Evolutionary conservation across 2,113 vertebrate species (phyloP).

Genomic region (Alces alces): DNA sequence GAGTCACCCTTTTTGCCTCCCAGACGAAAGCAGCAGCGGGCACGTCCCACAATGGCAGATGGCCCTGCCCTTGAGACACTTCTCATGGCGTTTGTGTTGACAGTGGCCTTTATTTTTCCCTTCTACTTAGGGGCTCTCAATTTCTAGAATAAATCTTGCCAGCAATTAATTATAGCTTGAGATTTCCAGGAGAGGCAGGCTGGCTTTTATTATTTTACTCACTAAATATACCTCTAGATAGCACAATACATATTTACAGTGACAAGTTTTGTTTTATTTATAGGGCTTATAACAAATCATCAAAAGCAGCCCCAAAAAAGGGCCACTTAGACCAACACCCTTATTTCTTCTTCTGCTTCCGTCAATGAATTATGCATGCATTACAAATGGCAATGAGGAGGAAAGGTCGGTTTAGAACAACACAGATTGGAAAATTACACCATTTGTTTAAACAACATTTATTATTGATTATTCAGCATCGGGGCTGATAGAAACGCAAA

Average conservation of each 20-base stretch:
- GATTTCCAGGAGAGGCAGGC: constrained; percentile 15
- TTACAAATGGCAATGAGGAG: constrained; percentile 56
- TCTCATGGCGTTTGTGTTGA: constrained; percentile 33
- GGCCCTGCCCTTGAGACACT: constrained; percentile 61
- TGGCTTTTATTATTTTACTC: constrained; percentile 56
- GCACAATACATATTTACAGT: constrained; percentile 59
- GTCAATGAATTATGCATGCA: constrained; percentile 65
- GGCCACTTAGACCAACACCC: constrained; percentile 55
- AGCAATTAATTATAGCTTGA: constrained; percentile 48
- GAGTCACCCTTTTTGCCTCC: constrained; percentile 49
- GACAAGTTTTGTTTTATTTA: constrained; percentile 75
- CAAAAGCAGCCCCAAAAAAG: constrained; percentile 63
- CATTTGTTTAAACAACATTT: constrained; percentile 72
- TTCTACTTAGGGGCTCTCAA: constrained; percentile 26
- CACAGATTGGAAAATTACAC: constrained; percentile 59
- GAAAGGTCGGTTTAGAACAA: constrained; percentile 65
- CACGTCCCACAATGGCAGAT: constrained; percentile 68
- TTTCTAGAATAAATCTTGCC: constrained; percentile 27
- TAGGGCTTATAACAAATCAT: constrained; percentile 63
- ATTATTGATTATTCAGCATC: constrained; percentile 69
- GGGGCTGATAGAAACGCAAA: constrained; percentile 58
- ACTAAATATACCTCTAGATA: constrained; percentile 77
- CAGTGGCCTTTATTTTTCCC: constrained; percentile 26
- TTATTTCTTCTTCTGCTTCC: constrained; percentile 62
- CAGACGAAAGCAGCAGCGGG: constrained; percentile 30